phyloP scores from a whole-genome alignment of 2,797 vertebrate genomes.

The Sebastes hubbsi region DNA sequence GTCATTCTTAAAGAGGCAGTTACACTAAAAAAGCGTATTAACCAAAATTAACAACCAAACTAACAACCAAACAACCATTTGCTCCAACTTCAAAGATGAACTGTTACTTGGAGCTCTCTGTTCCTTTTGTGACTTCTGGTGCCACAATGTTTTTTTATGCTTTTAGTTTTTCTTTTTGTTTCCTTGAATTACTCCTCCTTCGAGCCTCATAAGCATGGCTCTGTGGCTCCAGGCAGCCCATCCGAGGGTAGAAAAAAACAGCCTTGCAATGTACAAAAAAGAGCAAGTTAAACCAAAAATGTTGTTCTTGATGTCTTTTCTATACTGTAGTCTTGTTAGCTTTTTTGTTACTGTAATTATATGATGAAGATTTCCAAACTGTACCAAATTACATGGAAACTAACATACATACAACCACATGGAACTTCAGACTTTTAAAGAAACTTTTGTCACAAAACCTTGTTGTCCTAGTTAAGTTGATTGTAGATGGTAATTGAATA shows the following conservation, averaged over 20 bases:
- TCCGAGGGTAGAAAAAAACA: conserved; percentile 93
- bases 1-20: conserved; percentile 84
- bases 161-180: conserved; percentile 79
- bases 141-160: conserved; percentile 86
- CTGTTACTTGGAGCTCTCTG: conserved; percentile 86
- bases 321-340: conserved; percentile 99
- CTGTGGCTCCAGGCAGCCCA: conserved; percentile 89
- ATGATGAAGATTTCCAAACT: conserved; percentile 99
- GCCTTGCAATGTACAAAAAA: conserved; percentile 99
- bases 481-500: conserved; percentile 99
- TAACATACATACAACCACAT: conserved; percentile 94
- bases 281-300: conserved; percentile 99
- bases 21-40: conserved; percentile 85
- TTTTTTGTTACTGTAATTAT: conserved; percentile 99
- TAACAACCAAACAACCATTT: conserved; percentile 87
- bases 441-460: conserved; percentile 99
- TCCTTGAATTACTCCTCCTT: conserved; percentile 87
- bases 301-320: conserved; percentile 99
- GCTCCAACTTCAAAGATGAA: conserved; percentile 89
- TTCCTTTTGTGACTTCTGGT: conserved; percentile 90
- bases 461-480: conserved; percentile 99
- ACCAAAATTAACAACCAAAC: conserved; percentile 91
- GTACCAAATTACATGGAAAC: conserved; percentile 99
- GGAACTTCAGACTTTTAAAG: conserved; percentile 98
- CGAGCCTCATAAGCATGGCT: conserved; percentile 88